Percentiles rank a stretch among this genome's conserved stretches.
These are phyloP conservation scores for Pinna nobilis DNA, from an alignment of 1,140 invertebrate species.

Conservation along the genomic window DNA sequence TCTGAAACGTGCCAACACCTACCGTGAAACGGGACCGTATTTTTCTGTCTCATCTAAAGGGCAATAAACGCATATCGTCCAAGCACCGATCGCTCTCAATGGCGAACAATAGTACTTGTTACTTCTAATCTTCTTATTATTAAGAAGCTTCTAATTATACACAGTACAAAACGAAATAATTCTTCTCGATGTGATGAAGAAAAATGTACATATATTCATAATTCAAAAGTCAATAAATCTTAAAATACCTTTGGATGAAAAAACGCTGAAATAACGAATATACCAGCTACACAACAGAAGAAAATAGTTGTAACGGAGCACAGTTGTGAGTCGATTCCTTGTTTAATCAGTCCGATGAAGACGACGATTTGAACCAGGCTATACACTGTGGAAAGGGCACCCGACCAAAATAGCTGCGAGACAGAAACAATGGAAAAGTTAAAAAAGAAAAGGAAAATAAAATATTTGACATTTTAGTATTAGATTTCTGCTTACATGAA, in stretches of 20 bases:
- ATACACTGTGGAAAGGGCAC: conserved; percentile 62
- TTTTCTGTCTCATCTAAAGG: no score
- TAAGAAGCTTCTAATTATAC: background rate
- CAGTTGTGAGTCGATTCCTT: conserved; percentile 55
- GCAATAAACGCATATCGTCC: no score
- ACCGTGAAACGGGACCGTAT: no score
- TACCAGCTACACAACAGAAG: conserved; percentile 56
- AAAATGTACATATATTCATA: background rate
- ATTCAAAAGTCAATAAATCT: background rate
- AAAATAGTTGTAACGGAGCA: conserved; percentile 64
- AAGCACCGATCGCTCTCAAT: no score
- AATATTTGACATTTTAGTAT: background rate
- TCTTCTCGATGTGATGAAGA: background rate
- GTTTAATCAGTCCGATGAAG: conserved; percentile 60
- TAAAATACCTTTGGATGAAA: conserved; percentile 83
- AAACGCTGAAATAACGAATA: conserved; percentile 81
- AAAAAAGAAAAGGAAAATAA: background rate
- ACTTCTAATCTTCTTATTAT: background rate
- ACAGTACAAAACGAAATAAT: background rate
- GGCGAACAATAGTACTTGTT: no score
- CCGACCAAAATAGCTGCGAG: conserved; percentile 61
- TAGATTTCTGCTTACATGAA: background rate
- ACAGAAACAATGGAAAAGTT: conserved; percentile 77
- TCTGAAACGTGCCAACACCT: no score
- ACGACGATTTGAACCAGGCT: conserved; percentile 68